Conservation (phyloP, 2,797 vertebrate species). For the Thamnophis elegans region DNA sequence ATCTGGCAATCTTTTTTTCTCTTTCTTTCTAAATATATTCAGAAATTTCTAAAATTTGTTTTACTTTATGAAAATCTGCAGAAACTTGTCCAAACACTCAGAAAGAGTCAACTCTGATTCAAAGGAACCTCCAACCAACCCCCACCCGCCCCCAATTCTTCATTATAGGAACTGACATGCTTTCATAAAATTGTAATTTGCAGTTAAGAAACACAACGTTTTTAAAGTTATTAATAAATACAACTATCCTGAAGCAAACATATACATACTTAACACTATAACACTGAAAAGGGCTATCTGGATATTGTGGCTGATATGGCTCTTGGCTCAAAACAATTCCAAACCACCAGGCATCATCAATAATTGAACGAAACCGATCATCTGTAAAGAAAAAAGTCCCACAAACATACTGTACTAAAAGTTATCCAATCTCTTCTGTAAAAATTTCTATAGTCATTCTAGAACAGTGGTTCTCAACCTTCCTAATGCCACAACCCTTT, state of each 20-base stretch:
- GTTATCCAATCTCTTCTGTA: neutral
- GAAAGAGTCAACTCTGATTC: neutral
- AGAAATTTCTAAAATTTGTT: neutral
- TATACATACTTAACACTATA: slow-evolving; percentile 89
- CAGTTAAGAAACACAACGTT: neutral
- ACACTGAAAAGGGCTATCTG: slow-evolving; percentile 97
- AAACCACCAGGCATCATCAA: slow-evolving; percentile 99
- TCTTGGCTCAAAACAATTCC: slow-evolving; percentile 94
- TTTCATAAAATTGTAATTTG: neutral
- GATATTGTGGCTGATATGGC: slow-evolving; percentile 89
- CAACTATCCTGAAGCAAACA: neutral
- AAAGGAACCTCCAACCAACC: neutral
- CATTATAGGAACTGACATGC: neutral
- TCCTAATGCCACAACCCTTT: too few species aligned
- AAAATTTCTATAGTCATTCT: neutral
- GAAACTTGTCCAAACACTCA: neutral
- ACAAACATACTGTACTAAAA: neutral
- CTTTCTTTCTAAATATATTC: neutral
- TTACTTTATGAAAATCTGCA: neutral
- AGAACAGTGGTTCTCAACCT: neutral
- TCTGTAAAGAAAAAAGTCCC: slow-evolving; percentile 68
- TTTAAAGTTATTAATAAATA: neutral
- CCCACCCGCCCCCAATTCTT: neutral
- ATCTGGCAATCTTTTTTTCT: neutral
- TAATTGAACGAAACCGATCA: slow-evolving; percentile 92